Evolutionary conservation across 1,140 invertebrate species (phyloP).

Genomic region (Drosophila littoralis): DNA sequence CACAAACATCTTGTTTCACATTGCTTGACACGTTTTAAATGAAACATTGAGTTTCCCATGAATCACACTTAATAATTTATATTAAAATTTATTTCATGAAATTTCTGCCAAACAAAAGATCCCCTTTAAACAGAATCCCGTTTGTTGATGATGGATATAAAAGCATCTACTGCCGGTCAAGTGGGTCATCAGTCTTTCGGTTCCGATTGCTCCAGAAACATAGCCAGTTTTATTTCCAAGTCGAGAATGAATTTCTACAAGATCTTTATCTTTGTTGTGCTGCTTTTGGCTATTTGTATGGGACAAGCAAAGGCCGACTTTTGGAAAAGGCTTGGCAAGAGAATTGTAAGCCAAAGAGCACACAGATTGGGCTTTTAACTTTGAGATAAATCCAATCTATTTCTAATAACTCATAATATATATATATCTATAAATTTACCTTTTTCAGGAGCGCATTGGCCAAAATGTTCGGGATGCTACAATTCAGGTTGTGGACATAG

Average conservation of each 20-base stretch:
- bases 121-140: neutral
- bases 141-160: conserved; percentile 1
- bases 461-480: conserved; percentile 72
- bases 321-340: conserved; percentile 64
- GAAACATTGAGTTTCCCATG: neutral
- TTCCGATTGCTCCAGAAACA: neutral
- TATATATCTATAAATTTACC: no score
- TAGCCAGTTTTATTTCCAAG: neutral
- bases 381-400: neutral
- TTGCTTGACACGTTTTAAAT: no score
- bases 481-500: conserved; percentile 62
- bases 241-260: conserved; percentile 67
- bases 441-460: conserved; percentile 64
- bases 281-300: conserved; percentile 55
- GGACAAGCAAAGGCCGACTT: conserved; percentile 59
- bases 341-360: conserved; percentile 46
- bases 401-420: neutral
- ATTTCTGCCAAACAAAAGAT: neutral
- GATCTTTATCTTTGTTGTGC: conserved; percentile 60
- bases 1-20: no score
- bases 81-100: neutral
- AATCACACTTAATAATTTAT: neutral
- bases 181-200: neutral
- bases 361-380: neutral
- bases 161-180: neutral